A percentile compares a stretch with the other conserved stretches of the same genome.
These are phyloP conservation scores for Tupiocoris notatus DNA, from an alignment of 2,888 invertebrate species.

Conservation along the genomic window DNA sequence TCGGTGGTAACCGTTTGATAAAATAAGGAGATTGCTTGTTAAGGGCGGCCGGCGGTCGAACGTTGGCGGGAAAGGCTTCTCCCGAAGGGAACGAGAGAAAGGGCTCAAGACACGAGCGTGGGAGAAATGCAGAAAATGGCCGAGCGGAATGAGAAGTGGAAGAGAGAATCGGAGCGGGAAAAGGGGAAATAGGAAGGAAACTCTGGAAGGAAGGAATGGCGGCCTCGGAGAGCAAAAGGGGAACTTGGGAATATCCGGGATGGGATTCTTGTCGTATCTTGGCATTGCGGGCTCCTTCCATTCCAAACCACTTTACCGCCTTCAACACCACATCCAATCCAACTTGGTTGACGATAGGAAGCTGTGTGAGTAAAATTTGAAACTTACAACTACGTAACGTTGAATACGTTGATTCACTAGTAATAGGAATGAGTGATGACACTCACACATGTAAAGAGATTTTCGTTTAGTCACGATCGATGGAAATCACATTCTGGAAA, in stretches of 20 bases:
- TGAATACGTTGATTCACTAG: too few relatives aligned
- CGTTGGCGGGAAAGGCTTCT: neutral
- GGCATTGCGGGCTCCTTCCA: neutral
- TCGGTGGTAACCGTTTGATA: neutral
- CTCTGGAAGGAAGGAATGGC: neutral
- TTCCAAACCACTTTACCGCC: neutral
- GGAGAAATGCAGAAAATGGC: neutral
- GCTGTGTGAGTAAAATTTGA: too few relatives aligned
- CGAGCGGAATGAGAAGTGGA: too few relatives aligned
- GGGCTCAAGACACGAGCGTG: too few relatives aligned
- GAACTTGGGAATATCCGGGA: constrained; percentile 31
- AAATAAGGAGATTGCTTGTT: constrained; percentile 15
- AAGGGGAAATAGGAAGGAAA: neutral
- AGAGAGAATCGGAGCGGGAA: neutral
- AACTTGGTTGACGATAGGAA: too few relatives aligned
- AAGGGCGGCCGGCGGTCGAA: neutral
- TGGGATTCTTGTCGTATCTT: neutral
- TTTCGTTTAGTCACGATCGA: too few relatives aligned
- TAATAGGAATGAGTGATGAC: too few relatives aligned
- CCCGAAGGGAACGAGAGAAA: neutral
- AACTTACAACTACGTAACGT: too few relatives aligned
- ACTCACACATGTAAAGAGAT: too few relatives aligned
- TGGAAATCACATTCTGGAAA: too few relatives aligned
- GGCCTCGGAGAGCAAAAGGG: constrained; percentile 2
- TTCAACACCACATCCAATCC: neutral